Conservation (phyloP, 2,797 vertebrate species). For the Cercopithecus diana region DNA sequence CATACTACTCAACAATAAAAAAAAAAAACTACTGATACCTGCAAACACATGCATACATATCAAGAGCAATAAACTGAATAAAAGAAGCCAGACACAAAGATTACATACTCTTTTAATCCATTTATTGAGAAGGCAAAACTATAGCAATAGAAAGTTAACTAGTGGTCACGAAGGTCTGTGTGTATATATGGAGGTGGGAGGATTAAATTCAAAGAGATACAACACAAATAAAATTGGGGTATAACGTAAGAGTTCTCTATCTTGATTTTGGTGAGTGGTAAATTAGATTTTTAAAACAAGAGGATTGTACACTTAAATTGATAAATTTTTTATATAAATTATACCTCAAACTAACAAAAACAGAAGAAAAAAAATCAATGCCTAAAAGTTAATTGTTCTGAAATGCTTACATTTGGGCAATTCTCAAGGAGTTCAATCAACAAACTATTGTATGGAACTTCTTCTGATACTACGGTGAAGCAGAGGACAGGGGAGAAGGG, state of each 20-base stretch:
- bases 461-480: background rate
- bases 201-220: background rate
- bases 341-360: background rate
- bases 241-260: background rate
- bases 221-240: background rate
- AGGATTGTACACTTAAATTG: background rate
- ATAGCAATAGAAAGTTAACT: background rate
- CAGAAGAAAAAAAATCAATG: background rate
- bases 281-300: constrained; percentile 17
- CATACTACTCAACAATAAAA: background rate
- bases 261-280: background rate
- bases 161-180: background rate
- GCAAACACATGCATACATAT: background rate
- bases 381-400: background rate
- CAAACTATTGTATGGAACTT: background rate
- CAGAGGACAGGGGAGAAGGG: background rate
- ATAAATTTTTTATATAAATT: background rate
- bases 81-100: background rate
- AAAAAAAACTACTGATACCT: background rate
- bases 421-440: background rate
- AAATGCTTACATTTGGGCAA: background rate
- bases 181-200: background rate
- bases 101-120: background rate
- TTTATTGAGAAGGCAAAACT: background rate
- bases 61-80: background rate